Percentiles rank a stretch among this genome's conserved stretches.
Conservation (phyloP, 1,140 invertebrate genomes). For the Camponotus vicinus region DNA sequence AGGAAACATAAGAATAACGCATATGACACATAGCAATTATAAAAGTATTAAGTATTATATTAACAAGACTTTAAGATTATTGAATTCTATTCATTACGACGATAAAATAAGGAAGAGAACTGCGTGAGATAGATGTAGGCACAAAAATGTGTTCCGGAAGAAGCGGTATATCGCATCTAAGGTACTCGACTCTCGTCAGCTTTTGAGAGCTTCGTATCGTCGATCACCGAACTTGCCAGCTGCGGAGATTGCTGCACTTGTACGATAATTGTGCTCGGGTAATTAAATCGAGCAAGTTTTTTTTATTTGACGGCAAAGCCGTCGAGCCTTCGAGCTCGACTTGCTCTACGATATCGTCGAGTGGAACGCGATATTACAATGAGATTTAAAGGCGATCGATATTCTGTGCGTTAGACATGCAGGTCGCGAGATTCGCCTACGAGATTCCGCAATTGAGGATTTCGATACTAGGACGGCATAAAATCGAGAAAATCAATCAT, state of each 20-base stretch:
- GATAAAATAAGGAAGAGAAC: background rate
- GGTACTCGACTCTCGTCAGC: conserved; percentile 33
- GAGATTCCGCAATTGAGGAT: conserved; percentile 10
- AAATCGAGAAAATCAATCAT: conserved; percentile 12
- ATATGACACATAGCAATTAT: background rate
- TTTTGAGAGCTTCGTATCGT: conserved; percentile 46
- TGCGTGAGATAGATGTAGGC: background rate
- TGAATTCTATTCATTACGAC: background rate
- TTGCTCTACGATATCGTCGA: conserved; percentile 44
- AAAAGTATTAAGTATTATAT: background rate
- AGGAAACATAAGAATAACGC: no score
- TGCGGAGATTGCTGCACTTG: conserved; percentile 29
- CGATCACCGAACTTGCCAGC: conserved; percentile 60
- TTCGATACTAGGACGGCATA: background rate
- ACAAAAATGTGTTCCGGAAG: background rate
- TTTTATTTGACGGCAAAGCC: conserved; percentile 16
- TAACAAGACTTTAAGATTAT: background rate
- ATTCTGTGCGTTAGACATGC: conserved; percentile 37
- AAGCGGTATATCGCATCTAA: conserved; percentile 1
- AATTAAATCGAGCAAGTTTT: conserved; percentile 34
- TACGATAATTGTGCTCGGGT: conserved; percentile 44
- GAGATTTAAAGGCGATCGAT: conserved; percentile 71
- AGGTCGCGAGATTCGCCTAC: conserved; percentile 6
- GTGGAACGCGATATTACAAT: conserved; percentile 66
- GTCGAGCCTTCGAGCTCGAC: background rate